Percentiles rank a stretch among this genome's conserved stretches.
Evolutionary conservation across 2,113 vertebrate species (phyloP).

Genomic region (Lophochroa leadbeateri): DNA sequence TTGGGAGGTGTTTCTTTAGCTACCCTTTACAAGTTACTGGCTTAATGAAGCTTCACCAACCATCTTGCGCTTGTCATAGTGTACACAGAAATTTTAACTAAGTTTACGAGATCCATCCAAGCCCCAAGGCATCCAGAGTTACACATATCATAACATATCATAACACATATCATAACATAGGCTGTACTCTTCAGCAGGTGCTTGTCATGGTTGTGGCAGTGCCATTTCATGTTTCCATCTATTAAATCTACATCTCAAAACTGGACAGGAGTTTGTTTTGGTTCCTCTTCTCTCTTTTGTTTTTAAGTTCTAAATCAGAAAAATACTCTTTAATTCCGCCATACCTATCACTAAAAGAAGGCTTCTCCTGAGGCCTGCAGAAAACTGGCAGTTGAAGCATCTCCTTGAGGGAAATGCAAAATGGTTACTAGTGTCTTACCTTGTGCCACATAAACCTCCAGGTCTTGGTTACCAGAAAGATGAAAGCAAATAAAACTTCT

Average conservation of each 20-base stretch:
- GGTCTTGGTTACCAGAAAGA: background rate
- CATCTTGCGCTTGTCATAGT: background rate
- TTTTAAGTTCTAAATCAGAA: background rate
- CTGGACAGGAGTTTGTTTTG: background rate
- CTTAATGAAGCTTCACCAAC: background rate
- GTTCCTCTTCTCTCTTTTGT: background rate
- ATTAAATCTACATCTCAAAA: background rate
- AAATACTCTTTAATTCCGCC: background rate
- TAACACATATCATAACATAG: background rate
- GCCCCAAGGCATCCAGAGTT: background rate
- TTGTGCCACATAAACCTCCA: background rate
- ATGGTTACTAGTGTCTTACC: background rate
- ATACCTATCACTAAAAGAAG: background rate
- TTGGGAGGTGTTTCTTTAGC: background rate
- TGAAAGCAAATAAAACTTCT: background rate
- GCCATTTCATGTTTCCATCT: background rate
- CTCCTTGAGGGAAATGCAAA: background rate
- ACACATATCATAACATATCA: background rate
- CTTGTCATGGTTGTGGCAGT: background rate
- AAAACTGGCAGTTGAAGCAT: background rate
- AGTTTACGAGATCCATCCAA: background rate
- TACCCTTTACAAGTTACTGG: background rate
- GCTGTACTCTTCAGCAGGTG: fast-evolving
- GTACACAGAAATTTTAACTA: background rate
- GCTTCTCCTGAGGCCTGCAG: background rate